Conservation (phyloP, 2,797 vertebrate species). For the Silurus lanzhouensis region DNA sequence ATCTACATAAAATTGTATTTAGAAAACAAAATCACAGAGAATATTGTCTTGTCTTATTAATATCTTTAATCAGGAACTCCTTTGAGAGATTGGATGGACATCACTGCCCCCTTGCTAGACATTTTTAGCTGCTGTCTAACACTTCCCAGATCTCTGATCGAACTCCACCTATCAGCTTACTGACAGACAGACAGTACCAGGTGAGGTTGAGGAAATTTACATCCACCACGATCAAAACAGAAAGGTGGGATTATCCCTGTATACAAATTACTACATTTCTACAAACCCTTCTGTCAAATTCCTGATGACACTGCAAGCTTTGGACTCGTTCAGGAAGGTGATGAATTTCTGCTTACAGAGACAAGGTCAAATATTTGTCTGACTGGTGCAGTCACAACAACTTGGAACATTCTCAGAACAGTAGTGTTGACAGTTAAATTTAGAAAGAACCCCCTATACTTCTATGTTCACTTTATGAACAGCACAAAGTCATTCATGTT, state of each 20-base stretch:
- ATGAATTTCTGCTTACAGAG: neutral
- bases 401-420: constrained; percentile 1
- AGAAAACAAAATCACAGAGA: neutral
- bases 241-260: neutral
- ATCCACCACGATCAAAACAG: neutral
- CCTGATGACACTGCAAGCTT: neutral
- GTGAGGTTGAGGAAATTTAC: neutral
- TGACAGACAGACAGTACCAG: constrained; percentile 5
- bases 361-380: neutral
- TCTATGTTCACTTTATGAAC: neutral
- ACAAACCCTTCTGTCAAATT: neutral
- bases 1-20: neutral
- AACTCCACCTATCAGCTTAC: neutral
- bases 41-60: neutral
- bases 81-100: neutral
- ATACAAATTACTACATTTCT: neutral
- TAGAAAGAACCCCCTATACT: neutral
- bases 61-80: neutral
- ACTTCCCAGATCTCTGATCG: neutral
- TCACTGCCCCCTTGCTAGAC: neutral
- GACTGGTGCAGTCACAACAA: constrained; percentile 8
- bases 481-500: neutral
- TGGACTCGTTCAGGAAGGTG: neutral
- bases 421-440: neutral
- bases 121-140: neutral